A percentile compares a stretch with the other conserved stretches of the same genome.
Conservation (phyloP, 2,888 invertebrate genomes). For the Tetranychus piercei region DNA sequence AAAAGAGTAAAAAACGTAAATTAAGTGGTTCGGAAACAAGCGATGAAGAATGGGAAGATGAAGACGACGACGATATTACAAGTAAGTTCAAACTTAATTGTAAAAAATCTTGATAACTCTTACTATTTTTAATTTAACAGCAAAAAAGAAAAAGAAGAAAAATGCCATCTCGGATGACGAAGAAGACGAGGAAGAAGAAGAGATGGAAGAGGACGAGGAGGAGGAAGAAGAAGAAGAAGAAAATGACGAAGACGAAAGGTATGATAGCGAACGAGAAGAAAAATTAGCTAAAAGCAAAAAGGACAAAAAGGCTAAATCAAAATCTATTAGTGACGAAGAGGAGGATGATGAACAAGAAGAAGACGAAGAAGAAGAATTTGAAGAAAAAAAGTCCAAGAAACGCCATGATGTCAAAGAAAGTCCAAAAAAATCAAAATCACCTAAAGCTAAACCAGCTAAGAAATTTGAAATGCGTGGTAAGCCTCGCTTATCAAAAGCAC, state of each 20-base stretch:
- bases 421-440: background rate
- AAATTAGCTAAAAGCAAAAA: no score
- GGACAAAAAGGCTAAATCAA: no score
- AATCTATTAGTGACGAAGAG: no score
- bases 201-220: slow-evolving; percentile 14
- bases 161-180: slow-evolving; percentile 3
- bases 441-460: slow-evolving; percentile 10
- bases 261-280: slow-evolving; percentile 12
- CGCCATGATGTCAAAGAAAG: background rate
- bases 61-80: background rate
- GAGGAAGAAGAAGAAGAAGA: slow-evolving; percentile 23
- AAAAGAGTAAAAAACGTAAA: slow-evolving; percentile 10
- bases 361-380: slow-evolving; percentile 23
- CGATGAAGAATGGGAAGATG: slow-evolving; percentile 20
- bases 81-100: background rate
- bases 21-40: slow-evolving; percentile 12
- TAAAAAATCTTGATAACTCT: background rate
- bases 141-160: slow-evolving; percentile 5
- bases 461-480: slow-evolving; percentile 18
- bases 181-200: slow-evolving; percentile 20
- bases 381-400: slow-evolving; percentile 20
- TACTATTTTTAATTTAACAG: no score
- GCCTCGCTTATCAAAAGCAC: slow-evolving; percentile 12
- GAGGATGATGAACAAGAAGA: background rate
- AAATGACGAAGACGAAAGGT: slow-evolving; percentile 18